Evolutionary conservation across 2,113 vertebrate genomes (phyloP), one percentile per base, ranked within the genome.

Genomic region (Jaculus jaculus): DNA sequence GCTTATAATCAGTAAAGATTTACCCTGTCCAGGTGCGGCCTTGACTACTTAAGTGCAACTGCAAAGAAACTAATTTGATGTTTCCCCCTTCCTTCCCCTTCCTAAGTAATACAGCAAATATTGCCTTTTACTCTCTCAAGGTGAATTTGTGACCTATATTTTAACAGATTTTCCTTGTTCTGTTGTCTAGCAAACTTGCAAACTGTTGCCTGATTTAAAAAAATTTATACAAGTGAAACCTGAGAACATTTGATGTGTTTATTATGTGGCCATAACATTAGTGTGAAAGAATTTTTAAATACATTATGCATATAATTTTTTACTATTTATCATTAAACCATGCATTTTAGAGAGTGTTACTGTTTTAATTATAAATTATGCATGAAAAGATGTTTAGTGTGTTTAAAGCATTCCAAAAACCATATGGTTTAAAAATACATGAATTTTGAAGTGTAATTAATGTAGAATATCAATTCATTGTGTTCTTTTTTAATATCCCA

Each of bases 141-240:
- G 92, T 97, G 93, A 95, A 93, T 91, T 97, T 68, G 94, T 93
- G 80, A 95, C 81, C 91, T 96, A 95, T 95, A 87, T 92, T 97
- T 3, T 71, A 78, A 89, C 91, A 97, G 77, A 78, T 87, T 95
- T 97, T 89, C 87, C 82, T 96, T 87, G 94, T 95, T 96, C 85
- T 96, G 72, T 95, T 94, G 96, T 97, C 90, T 96, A 92, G 95
- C 89, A 96, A 96, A 96, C 21, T 91, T 81, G 72, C 60, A 97
- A 97, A 60, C 92, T 97, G 78, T 92, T 93, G 84, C 91, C 71
- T 93, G 83, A 97, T 94, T 63, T 96, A 89, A 96, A 97, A 92
- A 97, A 97, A 93, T 83, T 17, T 28, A 96, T 54, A 20, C 28
- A 75, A 88, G 32, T n/a, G 17, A 91, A 90, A 71, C 10, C 51